Base-by-base conservation (phyloP, 1,140 invertebrate genomes). In the Hermetia illucens region DNA sequence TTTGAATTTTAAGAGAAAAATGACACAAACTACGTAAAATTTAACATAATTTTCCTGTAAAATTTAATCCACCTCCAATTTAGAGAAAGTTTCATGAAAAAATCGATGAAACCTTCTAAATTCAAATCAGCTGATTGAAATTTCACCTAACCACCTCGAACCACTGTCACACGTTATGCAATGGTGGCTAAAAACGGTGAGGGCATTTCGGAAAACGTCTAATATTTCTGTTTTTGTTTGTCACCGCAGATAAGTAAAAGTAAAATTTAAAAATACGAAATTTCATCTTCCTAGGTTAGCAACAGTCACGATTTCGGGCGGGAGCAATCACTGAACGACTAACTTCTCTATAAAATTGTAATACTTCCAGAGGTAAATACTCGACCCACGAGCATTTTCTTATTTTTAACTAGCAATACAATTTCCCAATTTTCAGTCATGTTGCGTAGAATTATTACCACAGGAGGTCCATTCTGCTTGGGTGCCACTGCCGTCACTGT, bases 401-500 rank as follows among this genome's bases (percentile, higher is more conserved):
- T n/a, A n/a, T n/a, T n/a, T n/a, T n/a, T n/a, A 27, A 27, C 13
- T 27, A 13, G 8, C 13, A 9, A 27, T 27, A 13, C 8, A 13
- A 27, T 9, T 27, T 27, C 13, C 13, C 24, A 27, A 27, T 27
- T 27, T 27, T 9, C 24, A 27, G 24, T 27, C 24, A 27, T 27
- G 24, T 27, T 9, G 8, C 24, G 24, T 9, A 27, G 24, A 27
- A 27, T 13, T 27, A 13, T 8, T 13, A 27, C 8, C 8, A 27
- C n/a, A n/a, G n/a, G n/a, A n/a, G n/a, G n/a, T n/a, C n/a, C n/a
- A n/a, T 27, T 27, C 5, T 48, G 16, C 25, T 42, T 12, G 53
- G n/a, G n/a, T n/a, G n/a, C n/a, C n/a, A n/a, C 53, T 20, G 55
- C 50, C 9, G 55, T 46, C 12, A 51, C 42, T 24, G 46, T 52